Conservation (phyloP, 2,797 vertebrate species). For the Falco berigora region DNA sequence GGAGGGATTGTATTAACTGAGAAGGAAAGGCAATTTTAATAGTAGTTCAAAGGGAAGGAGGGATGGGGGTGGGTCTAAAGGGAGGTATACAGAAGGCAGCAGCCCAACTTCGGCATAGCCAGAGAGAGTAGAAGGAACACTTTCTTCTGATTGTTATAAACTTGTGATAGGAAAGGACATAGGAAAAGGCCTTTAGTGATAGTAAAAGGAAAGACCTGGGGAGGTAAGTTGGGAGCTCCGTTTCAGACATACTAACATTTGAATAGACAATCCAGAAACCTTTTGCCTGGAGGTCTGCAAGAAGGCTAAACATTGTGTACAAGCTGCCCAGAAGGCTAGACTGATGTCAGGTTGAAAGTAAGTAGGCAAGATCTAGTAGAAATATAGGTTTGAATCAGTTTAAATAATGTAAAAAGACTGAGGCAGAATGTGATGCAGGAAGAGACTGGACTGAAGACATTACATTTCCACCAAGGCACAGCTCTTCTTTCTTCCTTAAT, state of each 20-base stretch:
- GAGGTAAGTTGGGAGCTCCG: background rate
- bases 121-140: background rate
- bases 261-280: background rate
- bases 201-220: background rate
- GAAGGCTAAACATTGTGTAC: background rate
- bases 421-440: background rate
- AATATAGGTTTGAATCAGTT: background rate
- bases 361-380: background rate
- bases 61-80: background rate
- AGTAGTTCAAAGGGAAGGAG: background rate
- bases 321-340: background rate
- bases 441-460: background rate
- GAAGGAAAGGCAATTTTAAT: background rate
- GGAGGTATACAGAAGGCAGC: background rate
- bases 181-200: background rate
- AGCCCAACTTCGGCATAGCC: background rate
- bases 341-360: background rate
- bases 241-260: background rate
- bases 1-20: background rate
- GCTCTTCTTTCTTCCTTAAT: constrained; percentile 4
- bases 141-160: background rate
- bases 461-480: background rate
- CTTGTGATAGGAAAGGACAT: background rate
- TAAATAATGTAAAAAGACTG: background rate
- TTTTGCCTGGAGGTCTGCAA: background rate